A percentile compares a stretch with the other conserved stretches of the same genome.
Conservation (phyloP, 92 coral and sea anemone genomes). For the Scolanthus callimorphus region DNA sequence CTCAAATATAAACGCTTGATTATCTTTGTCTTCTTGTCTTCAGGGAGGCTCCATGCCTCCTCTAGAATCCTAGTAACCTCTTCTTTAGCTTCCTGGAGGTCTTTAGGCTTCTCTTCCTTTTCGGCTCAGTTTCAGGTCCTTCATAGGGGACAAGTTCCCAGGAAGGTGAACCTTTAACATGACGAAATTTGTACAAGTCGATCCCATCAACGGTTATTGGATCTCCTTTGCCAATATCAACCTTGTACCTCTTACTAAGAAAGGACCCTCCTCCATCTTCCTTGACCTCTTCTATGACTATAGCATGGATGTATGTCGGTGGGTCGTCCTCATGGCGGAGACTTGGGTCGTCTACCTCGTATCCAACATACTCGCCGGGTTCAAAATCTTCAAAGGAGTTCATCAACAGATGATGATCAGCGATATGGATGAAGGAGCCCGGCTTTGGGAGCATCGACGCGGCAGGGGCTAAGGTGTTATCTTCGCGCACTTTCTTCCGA, state of each 20-base stretch:
- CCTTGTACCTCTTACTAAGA: conserved; percentile 31
- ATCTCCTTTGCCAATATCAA: conserved; percentile 46
- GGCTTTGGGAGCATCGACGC: conserved; percentile 35
- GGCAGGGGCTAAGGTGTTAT: conserved; percentile 9
- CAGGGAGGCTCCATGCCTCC: conserved; percentile 44
- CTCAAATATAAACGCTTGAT: conserved; percentile 37
- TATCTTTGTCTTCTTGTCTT: conserved; percentile 29
- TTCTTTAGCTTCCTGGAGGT: conserved; percentile 8
- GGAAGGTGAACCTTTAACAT: conserved; percentile 24
- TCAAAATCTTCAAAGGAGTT: conserved; percentile 36
- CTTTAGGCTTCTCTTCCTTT: conserved; percentile 7
- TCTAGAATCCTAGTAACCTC: conserved; percentile 26
- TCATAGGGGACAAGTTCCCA: conserved; percentile 8
- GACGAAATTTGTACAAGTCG: conserved; percentile 58
- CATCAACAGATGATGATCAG: conserved; percentile 54
- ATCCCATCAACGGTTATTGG: conserved; percentile 42
- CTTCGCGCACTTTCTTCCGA: conserved; percentile 27
- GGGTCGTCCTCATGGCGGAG: conserved; percentile 40
- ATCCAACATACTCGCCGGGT: conserved; percentile 74
- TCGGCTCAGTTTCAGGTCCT: not conserved
- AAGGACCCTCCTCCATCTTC: not conserved
- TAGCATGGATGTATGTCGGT: conserved; percentile 72
- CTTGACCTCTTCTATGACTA: conserved; percentile 46
- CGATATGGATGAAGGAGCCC: conserved; percentile 52
- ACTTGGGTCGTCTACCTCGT: conserved; percentile 76